Base-by-base conservation (phyloP, 2,888 invertebrate species). In the Noctua fimbriata region DNA sequence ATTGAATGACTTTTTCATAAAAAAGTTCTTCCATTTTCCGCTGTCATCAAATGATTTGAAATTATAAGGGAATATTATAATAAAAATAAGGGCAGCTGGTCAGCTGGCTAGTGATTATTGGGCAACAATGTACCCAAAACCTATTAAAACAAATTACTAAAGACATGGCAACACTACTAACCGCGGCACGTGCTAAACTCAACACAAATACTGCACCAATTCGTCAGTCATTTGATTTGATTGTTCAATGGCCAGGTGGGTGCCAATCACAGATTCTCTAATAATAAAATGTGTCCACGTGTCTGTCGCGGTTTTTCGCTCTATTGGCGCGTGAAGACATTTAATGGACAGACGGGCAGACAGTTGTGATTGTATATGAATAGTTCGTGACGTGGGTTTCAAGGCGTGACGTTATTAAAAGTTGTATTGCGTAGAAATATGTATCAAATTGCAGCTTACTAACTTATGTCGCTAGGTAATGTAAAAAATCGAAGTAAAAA, bases 271-370 rank as follows among this genome's bases (percentile, higher is more conserved):
- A 14, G 65, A 78, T 79, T 83, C 66, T 76, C 55, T 85, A 80
- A 86, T 77, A 83, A 74, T 63, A 76, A 78, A 76, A 41, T 77
- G 49, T 72, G 83, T 70, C 83, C 94, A 91, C 94, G 93, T 92
- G 94, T 82, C 84, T 91, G 94, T 82, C 86, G 85, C 88, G 91
- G 92, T 85, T 91, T 70, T 89, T 65, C 92, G 95, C 93, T 94
- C 94, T 92, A 91, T 90, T 93, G 93, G 87, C 82, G 91, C 92
- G 91, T 91, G 83, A 92, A 92, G 92, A 92, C 83, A 74, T 81
- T 71, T 81, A 83, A 86, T 82, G 75, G 83, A 83, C 73, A 79
- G 81, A 76, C 41, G 9, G 73, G 69, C 65, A 49, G 85, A 80
- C 71, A 63, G 69, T 66, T 76, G 47, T 71, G 66, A 76, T 74